Evolutionary conservation across 2,113 vertebrate species (phyloP).

Genomic region (Tylochromis polylepis): DNA sequence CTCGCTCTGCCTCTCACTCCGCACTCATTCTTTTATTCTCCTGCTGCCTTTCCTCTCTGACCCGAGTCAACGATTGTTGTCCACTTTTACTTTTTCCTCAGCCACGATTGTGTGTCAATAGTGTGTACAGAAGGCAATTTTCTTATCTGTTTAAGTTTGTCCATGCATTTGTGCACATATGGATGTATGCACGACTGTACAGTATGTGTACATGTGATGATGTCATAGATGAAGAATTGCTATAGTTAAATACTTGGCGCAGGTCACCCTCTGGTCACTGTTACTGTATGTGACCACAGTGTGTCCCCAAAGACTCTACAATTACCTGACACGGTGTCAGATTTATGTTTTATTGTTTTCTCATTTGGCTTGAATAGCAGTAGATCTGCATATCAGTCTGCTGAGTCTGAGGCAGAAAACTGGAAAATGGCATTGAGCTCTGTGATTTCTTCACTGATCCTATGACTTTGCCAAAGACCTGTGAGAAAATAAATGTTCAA

Average conservation of each 20-base stretch:
- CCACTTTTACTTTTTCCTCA: slow-evolving; percentile 32
- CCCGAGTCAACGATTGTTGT: slow-evolving; percentile 51
- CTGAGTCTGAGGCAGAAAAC: not conserved
- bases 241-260: not conserved
- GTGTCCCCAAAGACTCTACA: not conserved
- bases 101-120: not conserved
- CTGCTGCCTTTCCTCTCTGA: slow-evolving; percentile 56
- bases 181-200: not conserved
- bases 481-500: not conserved
- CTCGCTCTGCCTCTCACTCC: slow-evolving; percentile 63
- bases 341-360: not conserved
- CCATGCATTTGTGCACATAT: not conserved
- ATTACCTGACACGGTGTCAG: not conserved
- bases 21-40: slow-evolving; percentile 71
- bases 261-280: slow-evolving; percentile 17
- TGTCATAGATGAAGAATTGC: slow-evolving; percentile 32
- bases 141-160: not conserved
- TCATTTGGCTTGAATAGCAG: not conserved
- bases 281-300: not conserved
- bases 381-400: not conserved
- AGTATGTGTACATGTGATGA: not conserved
- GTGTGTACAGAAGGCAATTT: not conserved
- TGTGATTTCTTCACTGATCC: slow-evolving; percentile 10
- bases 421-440: not conserved
- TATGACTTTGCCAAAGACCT: not conserved